Evolutionary conservation across 2,888 invertebrate species (phyloP), one percentile per base, ranked within the genome.

Genomic region (Oscheius myriophilus): DNA sequence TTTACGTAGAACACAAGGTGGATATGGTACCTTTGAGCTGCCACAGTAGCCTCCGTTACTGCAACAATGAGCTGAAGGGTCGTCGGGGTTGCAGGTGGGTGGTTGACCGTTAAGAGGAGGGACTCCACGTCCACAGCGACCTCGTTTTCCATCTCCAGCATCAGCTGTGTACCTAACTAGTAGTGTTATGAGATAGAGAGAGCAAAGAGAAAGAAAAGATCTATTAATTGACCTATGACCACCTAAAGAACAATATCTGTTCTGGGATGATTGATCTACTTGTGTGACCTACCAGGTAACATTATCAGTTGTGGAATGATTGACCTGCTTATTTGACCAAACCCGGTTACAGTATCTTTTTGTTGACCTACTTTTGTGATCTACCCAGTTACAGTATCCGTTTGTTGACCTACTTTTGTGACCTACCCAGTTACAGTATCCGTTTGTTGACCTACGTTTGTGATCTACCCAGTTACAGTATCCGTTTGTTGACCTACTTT

Each of bases 11-110:
- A 33, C 33, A 33, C 9, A 33, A 33, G 33, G 9, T 33, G 3
- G 33, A 16, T 16, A 21, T 16, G 21, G 16, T 18, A 73, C 76
- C 54, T 80, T 79, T 2, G 78, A 71, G 46, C 73, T 79, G 4
- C 84, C 84, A 71, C 84, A 84, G 66, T 80, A 84, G 21, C 84
- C 84, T 3, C 79, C 84, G 33, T 75, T 79, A 39, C 80, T 79
- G 68, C 84, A 84, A 69, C 84, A 84, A 45, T 79, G 74, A 1
- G 82, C 81, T 16, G 70, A 72, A 3, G 69, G 67, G 64, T 82
- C 81, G 59, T 84, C 84, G 7, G 82, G 82, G 54, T 84, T 82
- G 68, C 84, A 84, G 6, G 82, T 83, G 12, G 84, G 76, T 1
- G 75, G 67, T 23, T 72, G 66, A 6, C 78, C 81, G 43, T 82